Evolutionary conservation across 2,113 vertebrate genomes (phyloP).

Genomic region (Nerophis lumbriciformis): DNA sequence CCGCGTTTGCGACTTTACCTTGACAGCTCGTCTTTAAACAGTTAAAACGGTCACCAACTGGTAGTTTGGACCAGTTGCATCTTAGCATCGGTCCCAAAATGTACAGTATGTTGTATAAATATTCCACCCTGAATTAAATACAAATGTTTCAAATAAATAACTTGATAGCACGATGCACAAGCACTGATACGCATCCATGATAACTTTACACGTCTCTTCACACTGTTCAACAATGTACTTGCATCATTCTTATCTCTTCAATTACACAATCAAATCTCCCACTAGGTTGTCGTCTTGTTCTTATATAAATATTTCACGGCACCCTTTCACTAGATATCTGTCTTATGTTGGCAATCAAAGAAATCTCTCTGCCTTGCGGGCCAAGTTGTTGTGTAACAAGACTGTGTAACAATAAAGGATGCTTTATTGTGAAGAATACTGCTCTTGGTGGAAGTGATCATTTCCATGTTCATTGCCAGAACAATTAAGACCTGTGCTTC

Average conservation of each 20-base stretch:
- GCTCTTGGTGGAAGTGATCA: conserved; percentile 9
- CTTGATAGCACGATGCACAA: too few species aligned
- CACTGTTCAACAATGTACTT: conserved; percentile 13
- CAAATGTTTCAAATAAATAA: too few species aligned
- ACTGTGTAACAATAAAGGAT: conserved; percentile 21
- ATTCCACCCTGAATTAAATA: too few species aligned
- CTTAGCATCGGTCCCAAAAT: too few species aligned
- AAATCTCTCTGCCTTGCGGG: conserved; percentile 31
- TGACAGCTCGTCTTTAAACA: too few species aligned
- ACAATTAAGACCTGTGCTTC: conserved; percentile 33
- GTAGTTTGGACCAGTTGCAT: too few species aligned
- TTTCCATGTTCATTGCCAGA: conserved; percentile 34
- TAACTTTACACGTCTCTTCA: conserved; percentile 13
- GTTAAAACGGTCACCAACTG: too few species aligned
- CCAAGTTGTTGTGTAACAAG: conserved; percentile 52
- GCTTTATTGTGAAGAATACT: conserved; percentile 36
- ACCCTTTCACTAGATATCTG: conserved; percentile 55
- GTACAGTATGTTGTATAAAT: too few species aligned
- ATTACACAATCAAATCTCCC: conserved; percentile 45
- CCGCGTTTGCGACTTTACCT: too few species aligned
- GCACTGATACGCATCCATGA: not conserved
- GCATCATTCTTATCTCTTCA: conserved; percentile 30
- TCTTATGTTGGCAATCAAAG: conserved; percentile 23
- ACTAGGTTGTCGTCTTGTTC: conserved; percentile 21
- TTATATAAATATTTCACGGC: conserved; percentile 47